phyloP scores from a whole-genome alignment of 2,888 invertebrate species.

The Spisula solida region DNA sequence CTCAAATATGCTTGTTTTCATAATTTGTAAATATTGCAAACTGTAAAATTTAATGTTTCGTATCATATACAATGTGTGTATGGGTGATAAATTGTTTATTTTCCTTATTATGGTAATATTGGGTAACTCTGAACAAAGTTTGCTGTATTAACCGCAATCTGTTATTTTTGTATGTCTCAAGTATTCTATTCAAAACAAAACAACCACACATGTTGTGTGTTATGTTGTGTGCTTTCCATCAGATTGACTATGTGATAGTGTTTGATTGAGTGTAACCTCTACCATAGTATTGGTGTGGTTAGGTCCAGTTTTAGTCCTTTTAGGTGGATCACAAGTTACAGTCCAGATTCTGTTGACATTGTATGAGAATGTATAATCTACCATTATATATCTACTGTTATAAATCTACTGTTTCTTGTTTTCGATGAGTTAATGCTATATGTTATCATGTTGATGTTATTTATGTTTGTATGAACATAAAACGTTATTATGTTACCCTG shows the following conservation, averaged over 20 bases:
- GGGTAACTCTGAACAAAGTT: not conserved
- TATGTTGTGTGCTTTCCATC: not conserved
- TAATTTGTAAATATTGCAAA: constrained; percentile 7
- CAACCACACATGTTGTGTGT: not conserved
- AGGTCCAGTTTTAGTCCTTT: no score
- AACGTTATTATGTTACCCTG: not conserved
- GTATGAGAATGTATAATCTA: no score
- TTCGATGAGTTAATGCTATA: not conserved
- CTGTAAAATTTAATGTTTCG: not conserved
- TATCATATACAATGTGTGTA: not conserved
- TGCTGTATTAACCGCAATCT: not conserved
- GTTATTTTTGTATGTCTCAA: no score
- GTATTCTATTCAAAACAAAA: not conserved
- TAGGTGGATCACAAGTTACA: no score
- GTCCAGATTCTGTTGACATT: no score
- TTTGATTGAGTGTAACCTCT: not conserved
- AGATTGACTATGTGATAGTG: not conserved
- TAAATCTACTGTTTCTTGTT: not conserved
- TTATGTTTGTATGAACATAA: not conserved
- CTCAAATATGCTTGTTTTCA: not conserved
- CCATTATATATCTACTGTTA: not conserved
- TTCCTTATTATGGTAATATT: not conserved
- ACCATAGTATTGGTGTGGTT: not conserved
- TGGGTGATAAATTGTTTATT: no score
- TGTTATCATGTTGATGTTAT: not conserved